These are phyloP conservation scores for Belonocnema kinseyi DNA, from an alignment of 1,140 invertebrate genomes.

Conservation along the genomic window DNA sequence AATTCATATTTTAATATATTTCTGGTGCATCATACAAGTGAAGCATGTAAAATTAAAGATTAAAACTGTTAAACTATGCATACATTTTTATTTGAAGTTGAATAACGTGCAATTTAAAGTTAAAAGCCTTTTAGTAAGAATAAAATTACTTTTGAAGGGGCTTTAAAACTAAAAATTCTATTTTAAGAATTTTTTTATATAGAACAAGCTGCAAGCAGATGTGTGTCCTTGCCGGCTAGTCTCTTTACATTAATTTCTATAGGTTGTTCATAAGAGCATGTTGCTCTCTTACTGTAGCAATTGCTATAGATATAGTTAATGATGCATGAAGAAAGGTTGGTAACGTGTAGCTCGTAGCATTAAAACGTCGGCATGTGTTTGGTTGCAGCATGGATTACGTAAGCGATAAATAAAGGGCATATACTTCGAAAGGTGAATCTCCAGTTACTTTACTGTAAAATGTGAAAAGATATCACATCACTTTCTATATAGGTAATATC, in stretches of 20 bases:
- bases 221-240: slow-evolving; percentile 13
- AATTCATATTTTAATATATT: neutral
- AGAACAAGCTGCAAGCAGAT: neutral
- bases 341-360: slow-evolving; percentile 27
- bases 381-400: slow-evolving; percentile 8
- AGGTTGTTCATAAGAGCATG: slow-evolving; percentile 18
- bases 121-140: too few species aligned
- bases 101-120: too few species aligned
- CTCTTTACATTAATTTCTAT: slow-evolving; percentile 5
- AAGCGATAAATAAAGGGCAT: slow-evolving; percentile 16
- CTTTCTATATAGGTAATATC: too few species aligned
- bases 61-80: too few species aligned
- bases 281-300: neutral
- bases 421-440: slow-evolving; percentile 12
- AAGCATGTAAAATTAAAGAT: neutral
- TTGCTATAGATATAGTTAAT: slow-evolving; percentile 6
- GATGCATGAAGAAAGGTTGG: slow-evolving; percentile 25
- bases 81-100: too few species aligned
- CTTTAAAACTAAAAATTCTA: too few species aligned
- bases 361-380: slow-evolving; percentile 22
- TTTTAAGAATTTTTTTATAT: neutral
- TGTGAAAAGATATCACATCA: too few species aligned
- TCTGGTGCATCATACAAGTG: too few species aligned
- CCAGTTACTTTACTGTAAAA: neutral
- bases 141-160: too few species aligned